Evolutionary conservation across 2,888 invertebrate species (phyloP).

Genomic region (Epinotia demarniana): DNA sequence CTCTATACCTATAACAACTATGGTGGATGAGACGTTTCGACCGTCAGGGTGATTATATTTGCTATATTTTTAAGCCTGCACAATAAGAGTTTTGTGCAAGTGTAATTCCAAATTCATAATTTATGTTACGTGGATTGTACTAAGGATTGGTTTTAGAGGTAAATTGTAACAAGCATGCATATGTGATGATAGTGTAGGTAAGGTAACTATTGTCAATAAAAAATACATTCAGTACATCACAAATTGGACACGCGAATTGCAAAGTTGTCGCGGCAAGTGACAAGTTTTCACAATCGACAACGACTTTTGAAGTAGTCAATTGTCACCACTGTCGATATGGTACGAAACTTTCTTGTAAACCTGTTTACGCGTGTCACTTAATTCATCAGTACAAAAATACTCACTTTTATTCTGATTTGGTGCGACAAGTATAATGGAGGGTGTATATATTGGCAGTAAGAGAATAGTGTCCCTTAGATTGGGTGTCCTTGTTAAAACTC

Average conservation of each 20-base stretch:
- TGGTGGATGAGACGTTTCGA: background rate
- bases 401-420: background rate
- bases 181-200: background rate
- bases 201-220: too few relatives aligned
- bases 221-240: too few relatives aligned
- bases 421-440: background rate
- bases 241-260: too few relatives aligned
- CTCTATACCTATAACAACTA: background rate
- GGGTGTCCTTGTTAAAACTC: background rate
- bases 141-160: background rate
- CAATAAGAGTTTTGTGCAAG: background rate
- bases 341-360: background rate
- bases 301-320: background rate
- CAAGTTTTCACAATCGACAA: background rate
- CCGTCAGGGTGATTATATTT: background rate
- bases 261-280: background rate
- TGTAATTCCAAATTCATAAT: background rate
- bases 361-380: background rate
- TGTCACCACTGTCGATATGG: background rate
- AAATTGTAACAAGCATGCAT: background rate
- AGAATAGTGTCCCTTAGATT: background rate
- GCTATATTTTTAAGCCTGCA: background rate
- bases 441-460: background rate
- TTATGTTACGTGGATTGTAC: background rate
- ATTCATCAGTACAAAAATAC: background rate